Evolutionary conservation across 1,140 invertebrate species (phyloP).

Genomic region (Leptinotarsa undecemlineata): DNA sequence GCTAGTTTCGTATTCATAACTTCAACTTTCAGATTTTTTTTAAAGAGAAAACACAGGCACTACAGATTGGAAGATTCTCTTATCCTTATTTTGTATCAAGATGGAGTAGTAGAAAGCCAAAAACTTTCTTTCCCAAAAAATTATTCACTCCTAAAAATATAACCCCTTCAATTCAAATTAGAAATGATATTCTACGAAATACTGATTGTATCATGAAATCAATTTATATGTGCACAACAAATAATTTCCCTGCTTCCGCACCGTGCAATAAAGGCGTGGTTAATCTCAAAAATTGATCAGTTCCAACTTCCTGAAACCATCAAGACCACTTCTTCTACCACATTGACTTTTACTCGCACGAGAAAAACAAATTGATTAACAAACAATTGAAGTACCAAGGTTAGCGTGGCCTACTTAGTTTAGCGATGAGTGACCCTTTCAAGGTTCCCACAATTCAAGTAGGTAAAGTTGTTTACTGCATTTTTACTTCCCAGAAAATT

Average conservation of each 20-base stretch:
- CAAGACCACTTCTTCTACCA: not conserved
- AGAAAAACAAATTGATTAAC: constrained; percentile 10
- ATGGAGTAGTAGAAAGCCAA: too few species aligned
- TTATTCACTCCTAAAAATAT: too few species aligned
- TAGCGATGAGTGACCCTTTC: constrained; percentile 25
- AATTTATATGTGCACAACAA: too few species aligned
- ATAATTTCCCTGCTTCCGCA: not conserved
- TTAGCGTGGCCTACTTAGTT: constrained; percentile 26
- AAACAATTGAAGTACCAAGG: constrained; percentile 28
- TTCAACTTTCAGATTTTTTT: too few species aligned
- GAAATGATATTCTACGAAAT: too few species aligned
- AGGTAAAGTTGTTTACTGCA: constrained; percentile 19
- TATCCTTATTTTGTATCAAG: too few species aligned
- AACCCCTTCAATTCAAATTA: too few species aligned
- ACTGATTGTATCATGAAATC: too few species aligned
- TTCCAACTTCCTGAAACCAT: constrained; percentile 5
- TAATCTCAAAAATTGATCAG: not conserved
- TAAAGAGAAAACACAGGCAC: too few species aligned
- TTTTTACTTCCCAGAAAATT: constrained; percentile 27
- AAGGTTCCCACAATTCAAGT: constrained; percentile 11
- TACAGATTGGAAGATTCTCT: too few species aligned
- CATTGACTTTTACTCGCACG: not conserved
- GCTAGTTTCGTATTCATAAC: too few species aligned
- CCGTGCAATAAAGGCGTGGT: not conserved
- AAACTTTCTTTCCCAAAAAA: too few species aligned